Evolutionary conservation across 2,888 invertebrate genomes (phyloP), one percentile per base, ranked within the genome.

Genomic region (Anoplius nigerrimus): DNA sequence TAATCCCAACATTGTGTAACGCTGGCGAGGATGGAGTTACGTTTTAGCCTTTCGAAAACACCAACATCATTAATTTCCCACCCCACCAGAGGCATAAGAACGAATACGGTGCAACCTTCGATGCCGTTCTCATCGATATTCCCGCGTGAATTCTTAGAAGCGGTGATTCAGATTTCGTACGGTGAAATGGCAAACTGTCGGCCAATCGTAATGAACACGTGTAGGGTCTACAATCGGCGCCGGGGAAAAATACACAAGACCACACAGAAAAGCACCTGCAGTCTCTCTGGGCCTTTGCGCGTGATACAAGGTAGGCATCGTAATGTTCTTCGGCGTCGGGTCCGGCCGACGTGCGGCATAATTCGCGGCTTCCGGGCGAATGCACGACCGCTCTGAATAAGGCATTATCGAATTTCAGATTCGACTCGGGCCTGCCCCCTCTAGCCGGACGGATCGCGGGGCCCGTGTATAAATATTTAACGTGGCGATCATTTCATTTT

Each of bases 381-480:
- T 82, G 75, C 71, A 72, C 79, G 75, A 76, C 78, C 72, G 72
- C 70, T 76, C 76, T 84, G 85, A 87, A 82, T 86, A 82, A 87
- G 87, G 87, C 87, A 87, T 87, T 86, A 87, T 86, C 87, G 84
- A 87, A 87, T 87, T 87, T 87, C 81, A 82, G 86, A 87, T 87
- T 87, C 85, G 87, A 84, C 73, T 82, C 86, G 83, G 82, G 72
- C 76, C 82, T 61, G 77, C 83, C 83, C n/a, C 34, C 81, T 75
- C 79, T 71, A 65, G 74, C 69, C 54, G 67, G 55, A n/a, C n/a
- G 66, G 53, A 55, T 18, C 56, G 48, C 5, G 48, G n/a, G n/a
- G n/a, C 27, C 46, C 76, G 74, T 79, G 74, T 85, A 83, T 84
- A 86, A 85, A 85, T 85, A 85, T 85, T 85, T 82, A 82, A 84